Evolutionary conservation across 2,113 vertebrate species (phyloP).

Genomic region (Athene noctua): DNA sequence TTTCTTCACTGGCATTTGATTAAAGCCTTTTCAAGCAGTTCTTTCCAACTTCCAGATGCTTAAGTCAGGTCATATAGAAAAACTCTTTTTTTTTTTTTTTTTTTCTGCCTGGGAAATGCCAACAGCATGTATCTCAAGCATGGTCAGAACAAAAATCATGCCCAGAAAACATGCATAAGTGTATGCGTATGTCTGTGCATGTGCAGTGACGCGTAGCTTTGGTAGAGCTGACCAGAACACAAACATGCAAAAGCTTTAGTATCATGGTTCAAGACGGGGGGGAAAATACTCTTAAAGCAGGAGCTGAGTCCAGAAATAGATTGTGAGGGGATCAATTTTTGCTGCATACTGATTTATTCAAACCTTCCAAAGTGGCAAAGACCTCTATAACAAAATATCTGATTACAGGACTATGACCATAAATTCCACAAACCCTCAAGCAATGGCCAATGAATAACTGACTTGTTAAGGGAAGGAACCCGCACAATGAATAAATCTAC

Average conservation of each 20-base stretch:
- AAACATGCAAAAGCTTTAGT: neutral
- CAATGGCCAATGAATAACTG: slow-evolving; percentile 64
- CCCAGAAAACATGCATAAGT: neutral
- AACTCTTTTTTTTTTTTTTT: neutral
- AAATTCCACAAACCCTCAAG: slow-evolving; percentile 42
- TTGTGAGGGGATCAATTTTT: slow-evolving; percentile 43
- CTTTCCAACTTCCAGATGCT: slow-evolving; percentile 2
- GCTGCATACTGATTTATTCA: slow-evolving; percentile 59
- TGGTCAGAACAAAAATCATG: neutral
- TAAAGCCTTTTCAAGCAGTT: slow-evolving; percentile 33
- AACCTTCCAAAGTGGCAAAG: slow-evolving; percentile 17
- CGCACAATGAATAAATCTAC: slow-evolving; percentile 64
- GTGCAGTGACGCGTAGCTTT: neutral
- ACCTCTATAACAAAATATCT: slow-evolving; percentile 57
- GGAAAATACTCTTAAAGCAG: neutral
- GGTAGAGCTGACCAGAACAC: neutral
- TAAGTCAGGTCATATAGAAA: neutral
- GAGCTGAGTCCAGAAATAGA: slow-evolving; percentile 24
- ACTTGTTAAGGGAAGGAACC: slow-evolving; percentile 48
- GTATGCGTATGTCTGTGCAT: fast-evolving
- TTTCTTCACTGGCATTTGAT: slow-evolving; percentile 17
- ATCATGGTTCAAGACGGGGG: neutral
- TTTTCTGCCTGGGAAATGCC: neutral
- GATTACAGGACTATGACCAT: slow-evolving; percentile 55
- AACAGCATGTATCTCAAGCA: neutral